Conservation (phyloP, 2,797 vertebrate genomes). For the Cossypha niveicapilla region DNA sequence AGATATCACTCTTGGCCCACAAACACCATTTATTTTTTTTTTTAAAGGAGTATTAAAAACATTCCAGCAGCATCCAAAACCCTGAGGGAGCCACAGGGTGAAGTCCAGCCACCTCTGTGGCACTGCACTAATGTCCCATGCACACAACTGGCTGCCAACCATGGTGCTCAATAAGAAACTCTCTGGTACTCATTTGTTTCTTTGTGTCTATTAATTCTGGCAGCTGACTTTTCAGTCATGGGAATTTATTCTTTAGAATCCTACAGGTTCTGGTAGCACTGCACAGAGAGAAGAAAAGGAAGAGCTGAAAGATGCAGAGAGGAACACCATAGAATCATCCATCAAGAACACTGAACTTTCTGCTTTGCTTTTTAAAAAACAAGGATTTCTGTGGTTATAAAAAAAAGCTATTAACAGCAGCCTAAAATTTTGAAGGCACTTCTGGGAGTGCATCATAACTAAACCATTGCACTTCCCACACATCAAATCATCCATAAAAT, state of each 20-base stretch:
- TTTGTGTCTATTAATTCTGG: not conserved
- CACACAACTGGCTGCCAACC: not conserved
- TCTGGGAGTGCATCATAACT: not conserved
- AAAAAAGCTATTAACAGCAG: not conserved
- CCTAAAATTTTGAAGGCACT: not conserved
- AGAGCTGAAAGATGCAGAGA: not conserved
- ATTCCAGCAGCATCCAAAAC: not conserved
- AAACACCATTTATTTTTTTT: not conserved
- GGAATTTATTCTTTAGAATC: not conserved
- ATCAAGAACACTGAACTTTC: not conserved
- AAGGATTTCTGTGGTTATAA: not conserved
- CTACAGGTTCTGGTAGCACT: not conserved
- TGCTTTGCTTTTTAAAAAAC: not conserved
- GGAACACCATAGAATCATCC: not conserved
- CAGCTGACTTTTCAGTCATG: not conserved
- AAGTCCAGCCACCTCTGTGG: not conserved
- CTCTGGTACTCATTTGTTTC: not conserved
- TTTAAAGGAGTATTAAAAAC: not conserved
- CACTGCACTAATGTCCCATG: fast-evolving
- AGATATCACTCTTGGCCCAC: not conserved
- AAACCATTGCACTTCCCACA: not conserved
- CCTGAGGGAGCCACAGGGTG: not conserved
- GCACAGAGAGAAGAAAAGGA: not conserved
- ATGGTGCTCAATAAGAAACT: fast-evolving
- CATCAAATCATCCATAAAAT: not conserved